Evolutionary conservation across 2,888 invertebrate species (phyloP), one percentile per base, ranked within the genome.

Genomic region (Heterodera filipjevi): DNA sequence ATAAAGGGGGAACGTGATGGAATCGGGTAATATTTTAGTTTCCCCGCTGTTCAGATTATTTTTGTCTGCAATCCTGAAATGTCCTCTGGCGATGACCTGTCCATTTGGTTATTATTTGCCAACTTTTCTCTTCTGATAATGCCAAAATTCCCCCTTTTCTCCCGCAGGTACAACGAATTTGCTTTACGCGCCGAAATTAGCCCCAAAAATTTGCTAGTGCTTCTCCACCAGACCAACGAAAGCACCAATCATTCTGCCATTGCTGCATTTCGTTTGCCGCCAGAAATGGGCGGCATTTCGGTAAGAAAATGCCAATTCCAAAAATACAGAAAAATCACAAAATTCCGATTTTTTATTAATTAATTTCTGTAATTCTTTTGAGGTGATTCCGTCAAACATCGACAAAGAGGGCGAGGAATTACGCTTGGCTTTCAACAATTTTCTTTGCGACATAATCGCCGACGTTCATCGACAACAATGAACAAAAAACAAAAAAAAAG

Each of bases 21-120:
- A 59, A 49, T 16, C 19, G 10, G 49, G 16, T 10, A 12, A 49
- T n/a, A n/a, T n/a, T n/a, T n/a, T n/a, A n/a, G n/a, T n/a, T n/a
- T n/a, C n/a, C n/a, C n/a, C n/a, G n/a, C 22, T 5, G 49, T 19
- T 49, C 59, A 59, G 59, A 59, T 59, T 12, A 92, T 94, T 80
- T 92, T 94, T 81, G 93, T 94, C 0, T 93, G 93, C 88, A 92
- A 92, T 84, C 91, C 91, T 19, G 92, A 91, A 71, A 80, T 79
- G 46, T 81, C 84, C 79, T 76, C 77, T 16, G 86, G 86, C 27
- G 81, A 79, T 12, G 86, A 88, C 72, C 80, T 88, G 30, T 79
- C 86, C 22, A 64, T 81, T 44, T 88, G 88, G 88, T 87, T 66
- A 64, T 64, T 19, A n/a, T n/a, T 0, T 3, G 35, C 32, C 14